These are phyloP conservation scores for Limnephilus rhombicus DNA, from an alignment of 2,888 invertebrate species.

Conservation along the genomic window DNA sequence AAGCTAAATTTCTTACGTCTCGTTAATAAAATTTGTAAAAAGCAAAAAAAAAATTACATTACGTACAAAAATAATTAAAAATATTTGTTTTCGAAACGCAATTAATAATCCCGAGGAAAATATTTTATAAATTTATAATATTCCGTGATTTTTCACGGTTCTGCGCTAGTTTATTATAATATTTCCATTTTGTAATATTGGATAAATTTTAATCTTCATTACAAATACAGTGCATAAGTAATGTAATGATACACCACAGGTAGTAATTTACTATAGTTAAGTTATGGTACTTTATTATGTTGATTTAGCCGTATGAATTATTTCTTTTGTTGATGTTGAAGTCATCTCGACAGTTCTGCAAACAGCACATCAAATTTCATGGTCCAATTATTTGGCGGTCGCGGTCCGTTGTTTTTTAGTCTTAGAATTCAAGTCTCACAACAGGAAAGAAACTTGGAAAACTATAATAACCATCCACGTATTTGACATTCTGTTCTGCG, in stretches of 20 bases:
- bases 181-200: not conserved
- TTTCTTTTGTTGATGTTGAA: not conserved
- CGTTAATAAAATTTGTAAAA: too few relatives aligned
- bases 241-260: not conserved
- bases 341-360: not conserved
- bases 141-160: too few relatives aligned
- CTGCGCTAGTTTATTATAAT: not conserved
- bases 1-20: too few relatives aligned
- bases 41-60: too few relatives aligned
- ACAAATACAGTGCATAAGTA: too few relatives aligned
- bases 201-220: too few relatives aligned
- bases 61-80: too few relatives aligned
- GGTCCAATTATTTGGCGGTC: constrained; percentile 1
- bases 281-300: not conserved
- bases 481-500: not conserved
- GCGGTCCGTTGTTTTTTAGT: not conserved
- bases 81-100: too few relatives aligned
- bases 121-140: too few relatives aligned
- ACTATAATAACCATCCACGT: not conserved
- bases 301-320: not conserved
- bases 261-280: not conserved
- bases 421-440: not conserved
- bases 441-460: not conserved
- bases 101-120: too few relatives aligned
- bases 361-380: not conserved